Evolutionary conservation across 2,113 vertebrate genomes (phyloP).

Genomic region (Oryzias melastigma): DNA sequence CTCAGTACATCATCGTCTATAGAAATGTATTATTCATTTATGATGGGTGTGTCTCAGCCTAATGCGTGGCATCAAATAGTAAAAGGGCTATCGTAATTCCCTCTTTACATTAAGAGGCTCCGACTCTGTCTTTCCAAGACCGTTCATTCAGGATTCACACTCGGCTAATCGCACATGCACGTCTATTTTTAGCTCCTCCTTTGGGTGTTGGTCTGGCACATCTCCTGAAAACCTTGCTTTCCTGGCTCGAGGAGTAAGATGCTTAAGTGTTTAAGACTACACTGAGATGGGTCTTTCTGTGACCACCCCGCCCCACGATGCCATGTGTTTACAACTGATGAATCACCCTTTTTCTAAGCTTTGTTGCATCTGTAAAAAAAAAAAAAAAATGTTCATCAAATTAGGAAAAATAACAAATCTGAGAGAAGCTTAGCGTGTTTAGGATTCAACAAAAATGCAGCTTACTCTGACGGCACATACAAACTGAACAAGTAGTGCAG

Average conservation of each 20-base stretch:
- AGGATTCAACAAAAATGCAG: too few relatives aligned
- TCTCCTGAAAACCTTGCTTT: conserved; percentile 60
- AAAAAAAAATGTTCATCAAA: too few relatives aligned
- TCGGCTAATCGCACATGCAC: conserved; percentile 59
- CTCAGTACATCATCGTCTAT: background rate
- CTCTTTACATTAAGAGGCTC: conserved; percentile 43
- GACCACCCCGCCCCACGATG: conserved; percentile 11
- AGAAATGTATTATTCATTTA: conserved; percentile 25
- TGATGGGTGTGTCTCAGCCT: conserved; percentile 1
- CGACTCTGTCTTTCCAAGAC: conserved; percentile 34
- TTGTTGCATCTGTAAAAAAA: too few relatives aligned
- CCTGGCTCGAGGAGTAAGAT: conserved; percentile 57
- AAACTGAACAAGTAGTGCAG: too few relatives aligned
- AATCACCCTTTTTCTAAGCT: too few relatives aligned
- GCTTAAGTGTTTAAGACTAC: conserved; percentile 67
- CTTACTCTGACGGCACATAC: too few relatives aligned
- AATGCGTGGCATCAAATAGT: conserved; percentile 11
- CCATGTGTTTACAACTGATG: too few relatives aligned
- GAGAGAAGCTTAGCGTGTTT: too few relatives aligned
- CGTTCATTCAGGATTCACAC: conserved; percentile 66
- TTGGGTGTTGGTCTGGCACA: conserved; percentile 54
- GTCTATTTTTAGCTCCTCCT: conserved; percentile 67
- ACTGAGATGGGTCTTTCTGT: conserved; percentile 39
- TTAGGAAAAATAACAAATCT: too few relatives aligned
- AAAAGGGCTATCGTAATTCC: conserved; percentile 33